A percentile compares a stretch with the other conserved stretches of the same genome.
These are phyloP conservation scores for Perodicticus potto DNA, from an alignment of 2,797 vertebrate genomes.

Conservation along the genomic window DNA sequence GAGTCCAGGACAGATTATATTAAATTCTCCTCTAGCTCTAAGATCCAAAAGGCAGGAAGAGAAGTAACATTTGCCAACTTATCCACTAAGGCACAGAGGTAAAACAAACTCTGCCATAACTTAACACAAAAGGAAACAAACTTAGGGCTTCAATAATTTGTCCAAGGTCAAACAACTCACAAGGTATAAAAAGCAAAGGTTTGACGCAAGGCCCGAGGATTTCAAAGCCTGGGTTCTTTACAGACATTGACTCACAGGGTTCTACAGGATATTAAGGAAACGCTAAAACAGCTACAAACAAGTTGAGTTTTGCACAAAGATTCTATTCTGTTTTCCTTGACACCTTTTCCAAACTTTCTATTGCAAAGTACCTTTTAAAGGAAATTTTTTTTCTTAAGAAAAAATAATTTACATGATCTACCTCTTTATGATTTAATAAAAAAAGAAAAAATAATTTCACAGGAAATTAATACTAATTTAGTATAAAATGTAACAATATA, in stretches of 20 bases:
- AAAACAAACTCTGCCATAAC: constrained; percentile 14
- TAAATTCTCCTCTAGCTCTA: constrained; percentile 10
- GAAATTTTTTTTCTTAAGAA: constrained; percentile 11
- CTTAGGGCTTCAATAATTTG: neutral
- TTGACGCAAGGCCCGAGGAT: neutral
- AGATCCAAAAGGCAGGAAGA: neutral
- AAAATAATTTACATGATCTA: constrained; percentile 10
- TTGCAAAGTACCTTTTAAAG: neutral
- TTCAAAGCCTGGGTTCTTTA: constrained; percentile 44
- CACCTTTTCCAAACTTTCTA: constrained; percentile 25
- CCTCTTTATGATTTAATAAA: too few species aligned
- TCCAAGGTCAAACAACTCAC: neutral
- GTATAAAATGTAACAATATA: neutral
- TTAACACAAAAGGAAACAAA: constrained; percentile 1
- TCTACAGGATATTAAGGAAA: constrained; percentile 12
- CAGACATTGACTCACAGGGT: neutral
- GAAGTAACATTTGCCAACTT: constrained; percentile 10
- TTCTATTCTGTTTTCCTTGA: neutral
- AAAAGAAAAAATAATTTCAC: constrained; percentile 45
- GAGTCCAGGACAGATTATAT: constrained; percentile 21
- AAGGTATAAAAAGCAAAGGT: neutral
- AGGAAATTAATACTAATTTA: neutral
- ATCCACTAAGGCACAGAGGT: neutral
- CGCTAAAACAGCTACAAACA: constrained; percentile 35
- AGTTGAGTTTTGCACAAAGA: neutral